Evolutionary conservation across 2,888 invertebrate genomes (phyloP).

Genomic region (Agonopterix alstromeriana): DNA sequence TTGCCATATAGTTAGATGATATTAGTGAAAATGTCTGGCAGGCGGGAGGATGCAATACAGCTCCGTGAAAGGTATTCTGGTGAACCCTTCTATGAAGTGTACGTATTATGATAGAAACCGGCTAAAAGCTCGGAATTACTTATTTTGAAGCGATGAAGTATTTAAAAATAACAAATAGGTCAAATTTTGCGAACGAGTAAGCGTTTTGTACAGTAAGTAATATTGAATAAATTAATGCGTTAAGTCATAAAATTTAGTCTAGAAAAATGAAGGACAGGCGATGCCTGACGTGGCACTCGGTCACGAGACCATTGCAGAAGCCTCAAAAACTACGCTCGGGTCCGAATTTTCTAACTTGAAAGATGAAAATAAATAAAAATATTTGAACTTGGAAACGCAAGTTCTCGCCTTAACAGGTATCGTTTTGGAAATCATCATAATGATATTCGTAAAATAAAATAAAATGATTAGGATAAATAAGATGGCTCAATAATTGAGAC

Average conservation of each 20-base stretch:
- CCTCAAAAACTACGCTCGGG: slow-evolving; percentile 1
- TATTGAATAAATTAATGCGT: slow-evolving; percentile 45
- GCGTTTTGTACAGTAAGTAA: slow-evolving; percentile 74
- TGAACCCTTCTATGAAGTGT: slow-evolving; percentile 67
- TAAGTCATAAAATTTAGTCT: slow-evolving; percentile 58
- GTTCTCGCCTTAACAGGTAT: no score
- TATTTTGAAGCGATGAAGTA: slow-evolving; percentile 30
- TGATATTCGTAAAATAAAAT: no score
- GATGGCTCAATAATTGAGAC: no score
- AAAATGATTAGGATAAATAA: no score
- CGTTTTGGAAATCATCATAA: no score
- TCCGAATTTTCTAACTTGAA: slow-evolving; percentile 1
- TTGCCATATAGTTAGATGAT: slow-evolving; percentile 66
- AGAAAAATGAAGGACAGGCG: slow-evolving; percentile 44
- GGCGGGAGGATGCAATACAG: slow-evolving; percentile 69
- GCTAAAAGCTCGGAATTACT: slow-evolving; percentile 51
- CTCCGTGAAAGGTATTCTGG: slow-evolving; percentile 35
- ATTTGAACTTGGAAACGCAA: no score
- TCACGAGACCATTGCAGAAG: slow-evolving; percentile 5
- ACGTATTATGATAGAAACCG: slow-evolving; percentile 53
- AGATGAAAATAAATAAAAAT: not conserved
- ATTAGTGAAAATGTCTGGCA: slow-evolving; percentile 55
- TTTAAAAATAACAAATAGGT: slow-evolving; percentile 47
- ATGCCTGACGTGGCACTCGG: slow-evolving; percentile 43
- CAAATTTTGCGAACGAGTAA: slow-evolving; percentile 65